These are phyloP conservation scores for Diabrotica undecimpunctata DNA, from an alignment of 1,140 invertebrate genomes.

Conservation along the genomic window DNA sequence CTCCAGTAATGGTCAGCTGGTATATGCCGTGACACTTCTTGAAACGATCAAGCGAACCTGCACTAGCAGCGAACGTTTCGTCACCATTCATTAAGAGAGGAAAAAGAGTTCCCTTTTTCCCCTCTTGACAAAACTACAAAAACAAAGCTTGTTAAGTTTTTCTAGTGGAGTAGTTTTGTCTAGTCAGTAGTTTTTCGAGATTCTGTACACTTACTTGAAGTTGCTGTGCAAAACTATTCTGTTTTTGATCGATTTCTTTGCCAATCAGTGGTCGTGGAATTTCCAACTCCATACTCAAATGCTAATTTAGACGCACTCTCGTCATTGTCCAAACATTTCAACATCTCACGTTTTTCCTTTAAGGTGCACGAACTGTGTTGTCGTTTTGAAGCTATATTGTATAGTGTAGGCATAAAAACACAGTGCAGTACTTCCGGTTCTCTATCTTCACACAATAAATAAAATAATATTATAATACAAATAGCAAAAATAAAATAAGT, in stretches of 20 bases:
- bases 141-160: slow-evolving; percentile 9
- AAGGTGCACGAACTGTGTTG: background rate
- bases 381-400: slow-evolving; percentile 7
- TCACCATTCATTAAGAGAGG: slow-evolving; percentile 3
- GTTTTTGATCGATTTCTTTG: slow-evolving; percentile 6
- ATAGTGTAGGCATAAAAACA: too few relatives aligned
- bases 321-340: slow-evolving; percentile 6
- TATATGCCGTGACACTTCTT: slow-evolving; percentile 22
- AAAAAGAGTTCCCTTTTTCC: slow-evolving; percentile 10
- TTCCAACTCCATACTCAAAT: slow-evolving; percentile 4
- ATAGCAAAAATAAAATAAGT: too few relatives aligned
- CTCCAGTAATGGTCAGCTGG: slow-evolving; percentile 17
- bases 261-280: slow-evolving; percentile 10
- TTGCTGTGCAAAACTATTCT: slow-evolving; percentile 5
- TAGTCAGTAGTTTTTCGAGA: slow-evolving; percentile 10
- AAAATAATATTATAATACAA: too few relatives aligned
- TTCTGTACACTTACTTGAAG: background rate
- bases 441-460: too few relatives aligned
- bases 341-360: background rate
- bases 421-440: too few relatives aligned
- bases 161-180: slow-evolving; percentile 3
- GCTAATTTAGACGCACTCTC: slow-evolving; percentile 1
- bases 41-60: slow-evolving; percentile 19
- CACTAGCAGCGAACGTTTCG: slow-evolving; percentile 15
- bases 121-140: slow-evolving; percentile 8